Percentiles rank a stretch among this genome's conserved stretches.
Evolutionary conservation across 2,797 vertebrate genomes (phyloP).

Genomic region (Crenuchus spilurus): DNA sequence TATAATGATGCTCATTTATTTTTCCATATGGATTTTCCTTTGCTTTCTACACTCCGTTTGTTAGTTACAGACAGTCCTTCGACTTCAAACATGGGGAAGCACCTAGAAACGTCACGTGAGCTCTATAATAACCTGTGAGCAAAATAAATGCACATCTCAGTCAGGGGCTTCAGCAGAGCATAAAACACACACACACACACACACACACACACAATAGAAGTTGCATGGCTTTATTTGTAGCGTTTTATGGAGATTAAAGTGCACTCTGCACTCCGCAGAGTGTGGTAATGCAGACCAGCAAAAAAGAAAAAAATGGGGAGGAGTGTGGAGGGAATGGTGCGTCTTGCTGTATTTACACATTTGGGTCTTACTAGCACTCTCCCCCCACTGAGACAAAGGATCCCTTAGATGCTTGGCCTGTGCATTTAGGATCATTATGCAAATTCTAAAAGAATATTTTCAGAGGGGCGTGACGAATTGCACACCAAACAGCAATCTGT

Average conservation of each 20-base stretch:
- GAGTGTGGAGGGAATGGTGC: constrained; percentile 11
- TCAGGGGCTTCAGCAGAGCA: constrained; percentile 27
- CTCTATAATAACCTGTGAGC: constrained; percentile 24
- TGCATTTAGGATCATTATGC: constrained; percentile 44
- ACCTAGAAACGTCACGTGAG: constrained; percentile 23
- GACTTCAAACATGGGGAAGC: constrained; percentile 19
- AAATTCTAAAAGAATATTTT: constrained; percentile 31
- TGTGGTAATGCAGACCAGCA: constrained; percentile 10
- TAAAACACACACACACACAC: constrained; percentile 23
- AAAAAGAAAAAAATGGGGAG: not conserved
- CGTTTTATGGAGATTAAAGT: constrained; percentile 52
- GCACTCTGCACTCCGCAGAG: constrained; percentile 8
- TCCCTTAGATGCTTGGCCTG: constrained; percentile 9
- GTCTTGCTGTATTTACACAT: constrained; percentile 32
- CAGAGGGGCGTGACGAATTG: constrained; percentile 14
- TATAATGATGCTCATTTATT: constrained; percentile 12
- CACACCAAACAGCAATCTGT: constrained; percentile 13
- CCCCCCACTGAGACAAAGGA: constrained; percentile 38
- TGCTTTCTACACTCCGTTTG: constrained; percentile 27
- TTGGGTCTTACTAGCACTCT: constrained; percentile 10
- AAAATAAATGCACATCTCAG: constrained; percentile 24
- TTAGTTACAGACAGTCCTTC: constrained; percentile 17
- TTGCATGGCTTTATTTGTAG: constrained; percentile 42
- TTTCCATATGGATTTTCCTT: constrained; percentile 31
- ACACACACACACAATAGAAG: not conserved